phyloP scores from a whole-genome alignment of 2,888 invertebrate species.

The Nomada goodeniana region DNA sequence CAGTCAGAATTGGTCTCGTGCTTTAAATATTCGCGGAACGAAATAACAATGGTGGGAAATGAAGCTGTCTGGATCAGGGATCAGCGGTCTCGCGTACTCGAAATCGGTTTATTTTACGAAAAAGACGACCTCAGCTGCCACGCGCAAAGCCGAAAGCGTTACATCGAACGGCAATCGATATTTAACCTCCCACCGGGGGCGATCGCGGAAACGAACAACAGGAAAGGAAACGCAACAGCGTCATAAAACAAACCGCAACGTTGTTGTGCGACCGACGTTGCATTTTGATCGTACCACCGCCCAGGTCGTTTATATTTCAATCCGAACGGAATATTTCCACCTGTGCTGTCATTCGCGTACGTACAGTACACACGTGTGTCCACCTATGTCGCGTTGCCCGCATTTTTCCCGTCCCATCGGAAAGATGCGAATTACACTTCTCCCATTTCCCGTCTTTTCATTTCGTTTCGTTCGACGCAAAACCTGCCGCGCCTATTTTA shows the following conservation, averaged over 20 bases:
- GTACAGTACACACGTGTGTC: background rate
- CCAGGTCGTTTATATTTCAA: slow-evolving; percentile 42
- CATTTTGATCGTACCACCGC: slow-evolving; percentile 31
- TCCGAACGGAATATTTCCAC: slow-evolving; percentile 25
- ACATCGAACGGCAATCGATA: slow-evolving; percentile 42
- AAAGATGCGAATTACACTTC: no score
- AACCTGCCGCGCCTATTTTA: no score
- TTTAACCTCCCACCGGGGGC: slow-evolving; percentile 31
- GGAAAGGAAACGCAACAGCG: slow-evolving; percentile 40
- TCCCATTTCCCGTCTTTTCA: no score
- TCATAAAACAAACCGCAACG: slow-evolving; percentile 47
- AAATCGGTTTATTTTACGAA: slow-evolving; percentile 41
- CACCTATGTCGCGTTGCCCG: background rate
- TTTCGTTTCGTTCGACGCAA: no score
- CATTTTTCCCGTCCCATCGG: no score
- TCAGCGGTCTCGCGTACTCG: slow-evolving; percentile 4
- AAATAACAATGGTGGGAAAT: slow-evolving; percentile 21
- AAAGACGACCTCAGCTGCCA: slow-evolving; percentile 32
- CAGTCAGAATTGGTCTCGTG: background rate
- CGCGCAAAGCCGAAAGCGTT: slow-evolving; percentile 26
- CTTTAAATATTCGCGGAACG: slow-evolving; percentile 5
- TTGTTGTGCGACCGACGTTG: slow-evolving; percentile 35
- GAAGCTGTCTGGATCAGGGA: slow-evolving; percentile 36
- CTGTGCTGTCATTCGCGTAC: background rate
- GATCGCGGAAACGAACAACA: slow-evolving; percentile 38